Conservation (phyloP, 2,888 invertebrate species). For the Drosophila pegasa region DNA sequence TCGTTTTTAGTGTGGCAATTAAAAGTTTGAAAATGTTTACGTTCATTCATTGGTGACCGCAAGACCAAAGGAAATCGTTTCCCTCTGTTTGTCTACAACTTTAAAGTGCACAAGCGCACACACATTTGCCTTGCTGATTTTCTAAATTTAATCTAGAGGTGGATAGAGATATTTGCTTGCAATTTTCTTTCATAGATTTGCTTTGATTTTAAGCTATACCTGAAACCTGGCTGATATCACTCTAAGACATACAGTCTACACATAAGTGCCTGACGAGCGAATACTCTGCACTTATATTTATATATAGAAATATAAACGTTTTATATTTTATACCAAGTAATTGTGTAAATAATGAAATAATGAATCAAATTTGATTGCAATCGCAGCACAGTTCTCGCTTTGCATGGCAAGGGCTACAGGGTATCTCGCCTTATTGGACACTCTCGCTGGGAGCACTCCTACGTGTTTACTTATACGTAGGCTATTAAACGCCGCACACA, state of each 20-base stretch:
- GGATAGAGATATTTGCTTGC: background rate
- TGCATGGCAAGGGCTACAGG: background rate
- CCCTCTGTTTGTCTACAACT: constrained; percentile 28
- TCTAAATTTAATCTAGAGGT: background rate
- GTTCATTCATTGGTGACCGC: constrained; percentile 70
- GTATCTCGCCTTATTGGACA: constrained; percentile 7
- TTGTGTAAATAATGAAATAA: too few species aligned
- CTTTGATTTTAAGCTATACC: too few species aligned
- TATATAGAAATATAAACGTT: too few species aligned
- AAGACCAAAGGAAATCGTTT: constrained; percentile 61
- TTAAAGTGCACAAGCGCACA: constrained; percentile 13
- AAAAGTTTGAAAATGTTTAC: constrained; percentile 78
- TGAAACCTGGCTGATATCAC: background rate
- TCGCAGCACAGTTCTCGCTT: background rate
- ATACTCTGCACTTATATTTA: too few species aligned
- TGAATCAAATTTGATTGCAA: background rate
- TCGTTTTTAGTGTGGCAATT: constrained; percentile 72
- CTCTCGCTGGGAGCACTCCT: background rate
- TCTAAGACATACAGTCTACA: background rate
- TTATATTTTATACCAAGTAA: too few species aligned
- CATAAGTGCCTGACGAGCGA: background rate
- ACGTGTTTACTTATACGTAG: constrained; percentile 25
- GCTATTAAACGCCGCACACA: constrained; percentile 54
- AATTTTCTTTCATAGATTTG: background rate
- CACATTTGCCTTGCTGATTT: constrained; percentile 3